A percentile compares a stretch with the other conserved stretches of the same genome.
These are phyloP conservation scores for Oceanites oceanicus DNA, from an alignment of 2,113 vertebrate species.

Conservation along the genomic window DNA sequence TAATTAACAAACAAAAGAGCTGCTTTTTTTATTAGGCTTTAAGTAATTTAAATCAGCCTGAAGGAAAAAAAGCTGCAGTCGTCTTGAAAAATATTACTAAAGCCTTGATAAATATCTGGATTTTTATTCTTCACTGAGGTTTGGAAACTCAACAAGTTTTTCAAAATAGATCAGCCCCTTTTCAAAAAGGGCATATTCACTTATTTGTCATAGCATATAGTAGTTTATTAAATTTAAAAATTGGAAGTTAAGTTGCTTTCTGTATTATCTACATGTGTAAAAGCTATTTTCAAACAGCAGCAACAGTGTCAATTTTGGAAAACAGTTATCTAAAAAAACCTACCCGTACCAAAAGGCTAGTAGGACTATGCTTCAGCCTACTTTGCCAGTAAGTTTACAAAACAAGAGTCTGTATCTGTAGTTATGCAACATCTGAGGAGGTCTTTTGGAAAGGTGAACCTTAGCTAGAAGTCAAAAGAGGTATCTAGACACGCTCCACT, in stretches of 20 bases:
- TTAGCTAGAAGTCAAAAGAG: not conserved
- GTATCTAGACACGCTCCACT: not conserved
- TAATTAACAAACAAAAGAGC: not conserved
- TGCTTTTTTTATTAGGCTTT: not conserved
- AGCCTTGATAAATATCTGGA: not conserved
- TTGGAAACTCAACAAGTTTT: not conserved
- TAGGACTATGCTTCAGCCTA: not conserved
- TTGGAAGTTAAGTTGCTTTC: not conserved
- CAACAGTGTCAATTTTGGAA: not conserved
- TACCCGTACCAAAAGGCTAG: not conserved
- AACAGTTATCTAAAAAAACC: not conserved
- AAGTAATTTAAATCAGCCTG: not conserved
- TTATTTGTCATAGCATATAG: not conserved
- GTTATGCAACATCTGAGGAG: not conserved
- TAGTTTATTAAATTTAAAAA: not conserved
- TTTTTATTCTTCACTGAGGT: not conserved
- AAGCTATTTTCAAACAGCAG: slow-evolving; percentile 24
- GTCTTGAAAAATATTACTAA: not conserved
- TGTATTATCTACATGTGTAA: not conserved
- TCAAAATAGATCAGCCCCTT: not conserved
- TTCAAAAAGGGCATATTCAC: not conserved
- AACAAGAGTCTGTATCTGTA: not conserved
- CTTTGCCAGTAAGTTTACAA: not conserved
- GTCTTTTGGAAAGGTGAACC: not conserved
- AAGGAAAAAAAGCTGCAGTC: not conserved